Base-by-base conservation (phyloP, 2,888 invertebrate genomes). In the Phyllotreta cruciferae region DNA sequence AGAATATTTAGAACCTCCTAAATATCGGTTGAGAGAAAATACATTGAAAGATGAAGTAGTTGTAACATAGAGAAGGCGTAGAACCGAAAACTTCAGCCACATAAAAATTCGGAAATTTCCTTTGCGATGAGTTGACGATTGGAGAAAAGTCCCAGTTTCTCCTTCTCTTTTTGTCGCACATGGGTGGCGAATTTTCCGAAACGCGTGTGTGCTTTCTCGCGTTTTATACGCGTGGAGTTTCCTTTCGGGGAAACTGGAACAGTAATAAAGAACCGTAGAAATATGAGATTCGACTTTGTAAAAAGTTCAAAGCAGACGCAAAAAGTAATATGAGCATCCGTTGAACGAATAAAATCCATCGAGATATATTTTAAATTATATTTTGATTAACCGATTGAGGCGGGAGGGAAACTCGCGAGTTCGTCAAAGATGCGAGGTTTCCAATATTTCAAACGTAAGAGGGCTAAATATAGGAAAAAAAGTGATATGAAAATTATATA, bases 181-280 rank as follows among this genome's bases (percentile, higher is more conserved):
- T 24, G 24, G 1, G 24, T 24, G 24, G n/a, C n/a, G n/a, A n/a
- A n/a, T n/a, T n/a, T 60, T 62, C 63, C 69, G 66, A 71, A 70
- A 75, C 72, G 71, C 71, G 70, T 73, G 72, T 73, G 73, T 73
- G 75, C 73, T 73, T 74, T 74, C 73, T 74, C 73, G 75, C 73
- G 73, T 75, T 74, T 73, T 73, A 74, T 71, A 74, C 73, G 72
- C 73, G 73, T 71, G 70, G 49, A 68, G 69, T 72, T 72, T 70
- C 70, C 24, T 24, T 70, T 68, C 58, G 64, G 64, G 67, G 72
- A 70, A 74, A 52, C 10, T 36, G 52, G 37, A 52, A 74, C 47
- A 72, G 73, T 73, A 75, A 74, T 74, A 75, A 74, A 74, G 74
- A 72, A 71, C 71, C 70, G 68, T 71, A 56, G 63, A 64, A 56